Evolutionary conservation across 2,113 vertebrate species (phyloP), one percentile per base, ranked within the genome.

Genomic region (Salminus brasiliensis): DNA sequence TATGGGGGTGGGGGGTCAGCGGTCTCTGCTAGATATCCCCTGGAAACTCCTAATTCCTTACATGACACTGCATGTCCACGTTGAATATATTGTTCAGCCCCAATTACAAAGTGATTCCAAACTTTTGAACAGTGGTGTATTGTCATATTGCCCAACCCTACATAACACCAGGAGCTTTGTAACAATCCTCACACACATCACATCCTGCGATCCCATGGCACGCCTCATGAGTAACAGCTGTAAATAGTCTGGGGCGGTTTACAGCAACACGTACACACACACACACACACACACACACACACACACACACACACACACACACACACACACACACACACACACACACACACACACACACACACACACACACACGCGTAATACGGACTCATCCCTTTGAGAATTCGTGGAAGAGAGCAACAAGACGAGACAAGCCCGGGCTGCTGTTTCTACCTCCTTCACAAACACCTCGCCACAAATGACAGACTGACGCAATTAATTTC

Each of bases 231-330:
- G 65, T 34, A 83, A 47, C 36, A 27, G 21, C 66, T 66, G 4
- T 39, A 76, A 80, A 80, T 71, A 80, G 73, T 49, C 47, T 49
- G 47, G 13, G 27, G 52, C 45, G 45, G 21, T 74, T 80, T 47
- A 57, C 59, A 12, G 65, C 15, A 39, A 68, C 45, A 52, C 15
- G 45, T n/a, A 34, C 39, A 65, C 55, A 39, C 66, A 7, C 52
- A 0, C 8, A 16, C n/a, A 39, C 25, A 13, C 45, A 52, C 15
- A 36, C 21, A 34, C 39, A 65, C 55, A 39, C 66, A 7, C 52
- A 0, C 8, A 16, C n/a, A 39, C 25, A 68, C 45, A 52, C 15
- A 36, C 21, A 34, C 39, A 65, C 55, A 39, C 66, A 7, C 52
- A 0, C 8, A 16, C n/a, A 39, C 25, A 13, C n/a, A 68, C 45